Conservation (phyloP, 2,797 vertebrate species). For the Channa striata region DNA sequence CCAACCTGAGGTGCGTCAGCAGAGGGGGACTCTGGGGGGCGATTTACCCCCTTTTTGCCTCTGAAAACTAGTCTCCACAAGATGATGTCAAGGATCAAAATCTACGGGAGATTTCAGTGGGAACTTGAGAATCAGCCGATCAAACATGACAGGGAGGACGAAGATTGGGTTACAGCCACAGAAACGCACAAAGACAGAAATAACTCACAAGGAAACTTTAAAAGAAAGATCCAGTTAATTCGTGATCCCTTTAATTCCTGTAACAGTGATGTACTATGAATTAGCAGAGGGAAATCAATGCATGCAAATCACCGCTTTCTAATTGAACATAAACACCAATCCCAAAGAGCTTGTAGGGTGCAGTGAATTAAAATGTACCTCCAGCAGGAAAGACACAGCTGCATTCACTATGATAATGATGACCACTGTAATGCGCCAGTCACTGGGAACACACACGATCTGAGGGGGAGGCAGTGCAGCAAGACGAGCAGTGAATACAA, state of each 20-base stretch:
- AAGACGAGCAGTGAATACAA: conserved; percentile 23
- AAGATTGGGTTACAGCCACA: conserved; percentile 55
- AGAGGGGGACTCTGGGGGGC: conserved; percentile 79
- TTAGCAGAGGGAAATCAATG: background rate
- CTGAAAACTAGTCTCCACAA: conserved; percentile 97
- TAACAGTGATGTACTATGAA: conserved; percentile 5
- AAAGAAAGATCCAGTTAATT: background rate
- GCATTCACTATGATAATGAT: conserved; percentile 88
- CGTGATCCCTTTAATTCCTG: conserved; percentile 34
- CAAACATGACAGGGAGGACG: conserved; percentile 26
- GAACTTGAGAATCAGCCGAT: conserved; percentile 80
- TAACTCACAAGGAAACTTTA: conserved; percentile 10
- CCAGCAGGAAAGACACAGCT: conserved; percentile 85
- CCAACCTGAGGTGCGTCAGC: conserved; percentile 93
- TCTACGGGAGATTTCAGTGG: conserved; percentile 89
- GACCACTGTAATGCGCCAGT: conserved; percentile 91
- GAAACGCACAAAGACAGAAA: conserved; percentile 47
- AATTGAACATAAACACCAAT: conserved; percentile 16
- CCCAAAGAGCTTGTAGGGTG: conserved; percentile 7
- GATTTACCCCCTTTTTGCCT: conserved; percentile 87
- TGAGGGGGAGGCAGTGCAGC: conserved; percentile 66
- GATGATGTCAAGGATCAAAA: conserved; percentile 96
- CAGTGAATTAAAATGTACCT: conserved; percentile 85
- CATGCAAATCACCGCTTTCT: conserved; percentile 47
- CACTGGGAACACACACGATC: conserved; percentile 92